These are phyloP conservation scores for Drosophila athabasca DNA, from an alignment of 1,140 invertebrate genomes.

Conservation along the genomic window DNA sequence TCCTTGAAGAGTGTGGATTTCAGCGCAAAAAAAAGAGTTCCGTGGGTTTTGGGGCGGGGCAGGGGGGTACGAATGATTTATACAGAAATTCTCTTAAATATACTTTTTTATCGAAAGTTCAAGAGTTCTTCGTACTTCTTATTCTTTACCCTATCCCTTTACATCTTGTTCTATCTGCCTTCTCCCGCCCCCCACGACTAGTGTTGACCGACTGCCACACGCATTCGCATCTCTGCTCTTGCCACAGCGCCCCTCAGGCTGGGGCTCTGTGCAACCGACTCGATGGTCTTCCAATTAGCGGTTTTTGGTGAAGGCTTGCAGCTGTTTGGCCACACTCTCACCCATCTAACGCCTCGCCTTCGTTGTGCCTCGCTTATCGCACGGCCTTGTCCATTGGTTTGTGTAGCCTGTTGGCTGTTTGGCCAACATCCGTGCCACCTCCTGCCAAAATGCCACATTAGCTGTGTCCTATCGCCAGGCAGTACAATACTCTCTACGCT, in stretches of 20 bases:
- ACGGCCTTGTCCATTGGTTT: constrained; percentile 40
- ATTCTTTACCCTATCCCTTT: too few species aligned
- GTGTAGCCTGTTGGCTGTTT: constrained; percentile 38
- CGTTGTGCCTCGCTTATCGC: constrained; percentile 6
- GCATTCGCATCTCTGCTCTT: too few species aligned
- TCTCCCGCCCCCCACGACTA: too few species aligned
- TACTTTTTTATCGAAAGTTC: too few species aligned
- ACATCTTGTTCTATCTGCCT: too few species aligned
- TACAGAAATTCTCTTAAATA: too few species aligned
- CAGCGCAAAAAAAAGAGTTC: not conserved
- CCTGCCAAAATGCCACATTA: constrained; percentile 68
- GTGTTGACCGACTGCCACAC: too few species aligned
- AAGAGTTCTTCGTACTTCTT: too few species aligned
- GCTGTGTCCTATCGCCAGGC: constrained; percentile 37
- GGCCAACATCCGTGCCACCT: constrained; percentile 23
- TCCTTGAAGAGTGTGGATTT: constrained; percentile 21
- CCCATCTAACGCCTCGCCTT: not conserved
- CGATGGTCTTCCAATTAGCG: constrained; percentile 41
- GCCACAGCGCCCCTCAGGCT: too few species aligned
- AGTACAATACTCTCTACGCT: too few species aligned
- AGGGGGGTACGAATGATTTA: not conserved
- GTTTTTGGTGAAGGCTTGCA: constrained; percentile 16
- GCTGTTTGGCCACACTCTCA: constrained; percentile 7
- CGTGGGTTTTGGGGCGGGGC: too few species aligned
- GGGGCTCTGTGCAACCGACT: constrained; percentile 5